phyloP scores from a whole-genome alignment of 2,888 invertebrate genomes.

The Lissonota sp. region DNA sequence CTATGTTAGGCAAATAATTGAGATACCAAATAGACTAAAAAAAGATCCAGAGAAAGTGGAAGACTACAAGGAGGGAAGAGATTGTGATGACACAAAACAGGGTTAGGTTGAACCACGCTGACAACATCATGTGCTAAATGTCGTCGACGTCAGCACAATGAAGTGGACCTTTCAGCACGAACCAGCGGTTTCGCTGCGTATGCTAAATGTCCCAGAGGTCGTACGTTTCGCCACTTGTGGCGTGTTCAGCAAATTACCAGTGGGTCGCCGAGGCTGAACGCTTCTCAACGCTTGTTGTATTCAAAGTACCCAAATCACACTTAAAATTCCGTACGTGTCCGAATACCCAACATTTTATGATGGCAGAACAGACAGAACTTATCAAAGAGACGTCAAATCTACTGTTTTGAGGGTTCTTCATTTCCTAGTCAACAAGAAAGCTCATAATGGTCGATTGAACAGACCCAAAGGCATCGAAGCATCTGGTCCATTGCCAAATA shows the following conservation, averaged over 20 bases:
- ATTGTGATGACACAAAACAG: constrained; percentile 5
- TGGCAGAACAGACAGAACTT: too few relatives aligned
- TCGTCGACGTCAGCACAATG: constrained; percentile 37
- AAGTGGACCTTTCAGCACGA: constrained; percentile 18
- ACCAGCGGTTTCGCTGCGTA: constrained; percentile 23
- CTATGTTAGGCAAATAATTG: constrained; percentile 73
- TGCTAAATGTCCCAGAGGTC: background rate
- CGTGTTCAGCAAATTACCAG: background rate
- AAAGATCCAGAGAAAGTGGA: background rate
- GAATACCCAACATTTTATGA: too few relatives aligned
- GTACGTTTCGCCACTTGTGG: background rate
- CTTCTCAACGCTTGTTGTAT: background rate
- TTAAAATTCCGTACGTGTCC: too few relatives aligned
- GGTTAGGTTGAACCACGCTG: constrained; percentile 9
- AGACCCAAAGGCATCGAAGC: too few relatives aligned
- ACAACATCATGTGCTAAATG: constrained; percentile 10
- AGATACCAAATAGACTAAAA: background rate
- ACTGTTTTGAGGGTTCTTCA: too few relatives aligned
- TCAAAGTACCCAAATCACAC: background rate
- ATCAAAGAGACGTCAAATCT: too few relatives aligned
- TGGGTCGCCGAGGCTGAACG: background rate
- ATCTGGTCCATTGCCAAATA: too few relatives aligned
- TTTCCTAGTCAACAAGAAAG: too few relatives aligned
- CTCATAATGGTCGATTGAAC: too few relatives aligned
- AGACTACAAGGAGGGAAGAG: constrained; percentile 36